Percentiles rank a stretch among this genome's conserved stretches.
Evolutionary conservation across 2,888 invertebrate species (phyloP).

Genomic region (Cecidostiba fungosa): DNA sequence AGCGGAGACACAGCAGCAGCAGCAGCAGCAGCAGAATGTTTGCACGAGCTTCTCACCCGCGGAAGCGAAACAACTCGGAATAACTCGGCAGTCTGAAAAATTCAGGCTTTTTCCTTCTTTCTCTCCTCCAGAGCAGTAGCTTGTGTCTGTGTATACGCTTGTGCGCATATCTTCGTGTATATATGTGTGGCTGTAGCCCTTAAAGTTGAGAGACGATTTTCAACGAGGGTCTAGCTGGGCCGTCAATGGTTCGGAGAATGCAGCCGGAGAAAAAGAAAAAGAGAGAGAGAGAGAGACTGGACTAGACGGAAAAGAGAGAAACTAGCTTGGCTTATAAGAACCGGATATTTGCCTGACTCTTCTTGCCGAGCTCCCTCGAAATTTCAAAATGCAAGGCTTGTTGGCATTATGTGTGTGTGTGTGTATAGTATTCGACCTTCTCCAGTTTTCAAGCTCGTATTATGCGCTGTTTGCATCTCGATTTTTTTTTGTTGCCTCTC

Average conservation of each 20-base stretch:
- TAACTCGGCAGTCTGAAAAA: conserved; percentile 70
- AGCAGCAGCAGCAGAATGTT: conserved; percentile 67
- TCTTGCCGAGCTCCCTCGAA: neutral
- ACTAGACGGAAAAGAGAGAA: neutral
- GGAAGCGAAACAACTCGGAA: conserved; percentile 59
- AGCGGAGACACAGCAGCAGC: conserved; percentile 3
- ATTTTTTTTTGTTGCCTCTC: neutral
- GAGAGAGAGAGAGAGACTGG: neutral
- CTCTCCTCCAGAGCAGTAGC: conserved; percentile 45
- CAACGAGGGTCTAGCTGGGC: neutral
- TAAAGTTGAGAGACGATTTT: conserved; percentile 27
- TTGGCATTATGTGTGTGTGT: neutral
- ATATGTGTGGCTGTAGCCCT: neutral
- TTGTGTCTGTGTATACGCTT: neutral
- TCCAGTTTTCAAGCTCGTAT: neutral
- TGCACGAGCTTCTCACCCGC: conserved; percentile 67
- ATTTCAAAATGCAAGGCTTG: neutral
- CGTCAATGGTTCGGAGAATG: conserved; percentile 3
- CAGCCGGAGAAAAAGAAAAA: neutral
- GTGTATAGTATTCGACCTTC: neutral
- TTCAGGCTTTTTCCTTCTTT: conserved; percentile 67
- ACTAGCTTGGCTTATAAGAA: conserved; percentile 20
- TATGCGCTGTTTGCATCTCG: neutral
- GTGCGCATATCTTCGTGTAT: no score
- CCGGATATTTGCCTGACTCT: conserved; percentile 28